phyloP scores from a whole-genome alignment of 2,888 invertebrate species.

The Eristalis arbustorum region DNA sequence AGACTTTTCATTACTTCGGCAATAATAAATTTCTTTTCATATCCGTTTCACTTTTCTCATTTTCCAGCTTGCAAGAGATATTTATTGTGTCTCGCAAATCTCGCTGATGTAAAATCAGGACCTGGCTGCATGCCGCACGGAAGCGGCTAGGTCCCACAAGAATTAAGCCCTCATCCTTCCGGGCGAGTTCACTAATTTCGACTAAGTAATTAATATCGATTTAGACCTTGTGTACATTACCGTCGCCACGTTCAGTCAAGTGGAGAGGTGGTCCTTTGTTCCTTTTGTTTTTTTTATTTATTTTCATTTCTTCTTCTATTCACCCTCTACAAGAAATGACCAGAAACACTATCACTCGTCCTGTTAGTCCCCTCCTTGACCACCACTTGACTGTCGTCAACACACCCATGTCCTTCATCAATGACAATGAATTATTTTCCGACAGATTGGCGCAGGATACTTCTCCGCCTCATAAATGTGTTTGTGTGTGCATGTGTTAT shows the following conservation, averaged over 20 bases:
- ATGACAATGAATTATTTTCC: conserved; percentile 29
- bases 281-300: not conserved
- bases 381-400: conserved; percentile 16
- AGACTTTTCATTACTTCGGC: conserved; percentile 22
- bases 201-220: conserved; percentile 26
- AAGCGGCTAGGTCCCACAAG: not conserved
- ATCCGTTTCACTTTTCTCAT: conserved; percentile 1
- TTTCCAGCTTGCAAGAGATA: not conserved
- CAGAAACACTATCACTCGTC: not conserved
- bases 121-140: not conserved
- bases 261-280: conserved; percentile 13
- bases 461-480: not conserved
- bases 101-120: not conserved
- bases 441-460: conserved; percentile 7
- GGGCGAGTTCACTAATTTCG: conserved; percentile 9
- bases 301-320: not conserved
- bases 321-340: not conserved
- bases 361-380: not conserved
- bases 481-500: not conserved
- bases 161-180: conserved; percentile 7
- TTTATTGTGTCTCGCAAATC: not conserved
- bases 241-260: not conserved
- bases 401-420: conserved; percentile 22
- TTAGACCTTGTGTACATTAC: conserved; percentile 2
- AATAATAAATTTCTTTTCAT: conserved; percentile 34